Evolutionary conservation across 1,140 invertebrate genomes (phyloP).

Genomic region (Subanguina moxae): DNA sequence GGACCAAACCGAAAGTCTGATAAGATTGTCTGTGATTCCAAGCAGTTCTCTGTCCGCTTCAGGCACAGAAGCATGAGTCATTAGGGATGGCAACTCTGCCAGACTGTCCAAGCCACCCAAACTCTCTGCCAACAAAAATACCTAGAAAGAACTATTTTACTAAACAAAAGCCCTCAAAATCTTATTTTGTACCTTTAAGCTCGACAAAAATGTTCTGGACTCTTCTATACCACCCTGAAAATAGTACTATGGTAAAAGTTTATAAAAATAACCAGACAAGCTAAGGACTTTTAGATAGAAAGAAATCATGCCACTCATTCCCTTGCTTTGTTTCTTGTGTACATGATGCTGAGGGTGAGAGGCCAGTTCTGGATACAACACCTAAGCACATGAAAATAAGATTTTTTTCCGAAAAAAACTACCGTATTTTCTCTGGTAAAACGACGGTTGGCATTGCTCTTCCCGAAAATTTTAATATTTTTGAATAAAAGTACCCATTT

Average conservation of each 20-base stretch:
- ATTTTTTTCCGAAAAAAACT: too few species aligned
- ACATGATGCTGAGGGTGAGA: conserved; percentile 86
- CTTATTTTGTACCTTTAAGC: conserved; percentile 59
- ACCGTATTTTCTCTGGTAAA: too few species aligned
- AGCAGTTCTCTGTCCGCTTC: conserved; percentile 69
- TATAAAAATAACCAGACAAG: too few species aligned
- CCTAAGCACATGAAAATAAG: background rate
- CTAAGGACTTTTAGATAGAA: conserved; percentile 72
- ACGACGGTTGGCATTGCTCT: too few species aligned
- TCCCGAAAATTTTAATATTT: background rate
- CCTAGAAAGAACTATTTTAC: conserved; percentile 34
- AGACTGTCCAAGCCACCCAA: conserved; percentile 64
- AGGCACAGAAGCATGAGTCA: conserved; percentile 48
- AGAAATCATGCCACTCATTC: conserved; percentile 73
- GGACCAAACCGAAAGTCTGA: conserved; percentile 84
- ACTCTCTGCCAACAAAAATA: conserved; percentile 63
- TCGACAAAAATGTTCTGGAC: conserved; percentile 70
- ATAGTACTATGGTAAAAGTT: background rate
- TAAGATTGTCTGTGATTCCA: conserved; percentile 79
- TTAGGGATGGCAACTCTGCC: conserved; percentile 62
- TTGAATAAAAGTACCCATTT: too few species aligned
- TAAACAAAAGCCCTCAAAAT: too few species aligned
- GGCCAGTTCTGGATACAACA: conserved; percentile 74
- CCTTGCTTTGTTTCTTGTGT: conserved; percentile 70
- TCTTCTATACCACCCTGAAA: conserved; percentile 64